phyloP scores from a whole-genome alignment of 2,888 invertebrate species.

The Aleiodes leptofemur region DNA sequence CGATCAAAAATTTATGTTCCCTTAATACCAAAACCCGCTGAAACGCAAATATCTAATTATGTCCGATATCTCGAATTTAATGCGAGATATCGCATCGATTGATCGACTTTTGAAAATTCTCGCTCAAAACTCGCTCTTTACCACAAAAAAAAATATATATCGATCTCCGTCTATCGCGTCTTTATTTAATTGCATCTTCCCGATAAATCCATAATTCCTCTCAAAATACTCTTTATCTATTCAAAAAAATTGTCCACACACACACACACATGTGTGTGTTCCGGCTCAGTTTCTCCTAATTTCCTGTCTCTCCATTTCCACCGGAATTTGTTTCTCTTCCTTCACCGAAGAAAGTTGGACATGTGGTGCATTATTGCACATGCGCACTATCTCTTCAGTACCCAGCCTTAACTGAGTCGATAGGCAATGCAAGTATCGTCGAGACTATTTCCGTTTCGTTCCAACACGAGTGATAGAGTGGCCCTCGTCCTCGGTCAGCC shows the following conservation, averaged over 20 bases:
- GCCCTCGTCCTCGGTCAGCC: slow-evolving; percentile 39
- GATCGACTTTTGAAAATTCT: too few species aligned
- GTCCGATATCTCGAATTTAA: too few species aligned
- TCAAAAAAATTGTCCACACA: slow-evolving; percentile 7
- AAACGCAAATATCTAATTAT: too few species aligned
- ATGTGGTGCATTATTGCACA: slow-evolving; percentile 13
- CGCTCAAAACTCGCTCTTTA: too few species aligned
- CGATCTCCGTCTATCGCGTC: too few species aligned
- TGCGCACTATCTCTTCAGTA: slow-evolving; percentile 29
- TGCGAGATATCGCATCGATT: too few species aligned
- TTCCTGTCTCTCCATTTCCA: slow-evolving; percentile 38
- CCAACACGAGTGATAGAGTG: slow-evolving; percentile 42
- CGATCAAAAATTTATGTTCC: too few species aligned
- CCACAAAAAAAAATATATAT: too few species aligned
- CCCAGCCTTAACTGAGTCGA: slow-evolving; percentile 29
- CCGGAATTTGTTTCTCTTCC: slow-evolving; percentile 44
- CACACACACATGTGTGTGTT: neutral
- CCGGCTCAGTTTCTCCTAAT: slow-evolving; percentile 11
- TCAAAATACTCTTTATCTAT: neutral
- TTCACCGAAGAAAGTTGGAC: slow-evolving; percentile 1
- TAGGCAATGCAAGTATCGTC: slow-evolving; percentile 43
- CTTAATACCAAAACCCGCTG: too few species aligned
- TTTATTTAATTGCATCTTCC: too few species aligned
- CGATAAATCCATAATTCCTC: neutral
- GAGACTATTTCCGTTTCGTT: slow-evolving; percentile 39